Evolutionary conservation across 1,140 invertebrate genomes (phyloP).

Genomic region (Ectropis grisescens): DNA sequence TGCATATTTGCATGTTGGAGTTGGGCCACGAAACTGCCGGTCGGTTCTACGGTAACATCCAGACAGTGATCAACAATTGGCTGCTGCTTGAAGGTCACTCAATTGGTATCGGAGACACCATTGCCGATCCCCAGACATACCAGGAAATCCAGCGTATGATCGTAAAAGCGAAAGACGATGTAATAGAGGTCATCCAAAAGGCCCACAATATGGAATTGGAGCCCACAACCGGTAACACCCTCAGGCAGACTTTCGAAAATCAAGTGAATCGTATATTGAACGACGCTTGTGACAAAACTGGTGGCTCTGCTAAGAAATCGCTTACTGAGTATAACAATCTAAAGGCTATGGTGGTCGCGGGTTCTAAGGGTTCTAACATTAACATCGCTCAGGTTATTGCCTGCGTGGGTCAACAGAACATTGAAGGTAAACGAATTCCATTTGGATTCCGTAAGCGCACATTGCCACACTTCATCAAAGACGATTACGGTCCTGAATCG

Average conservation of each 20-base stretch:
- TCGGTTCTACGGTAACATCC: slow-evolving; percentile 98
- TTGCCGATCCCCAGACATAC: slow-evolving; percentile 99
- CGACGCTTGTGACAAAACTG: slow-evolving; percentile 99
- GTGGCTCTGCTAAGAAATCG: slow-evolving; percentile 98
- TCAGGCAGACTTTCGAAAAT: slow-evolving; percentile 91
- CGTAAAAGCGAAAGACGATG: slow-evolving; percentile 98
- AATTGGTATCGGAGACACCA: slow-evolving; percentile 99
- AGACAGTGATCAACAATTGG: slow-evolving; percentile 99
- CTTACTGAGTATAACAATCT: slow-evolving; percentile 99
- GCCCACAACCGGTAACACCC: slow-evolving; percentile 97
- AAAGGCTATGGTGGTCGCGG: slow-evolving; percentile 99
- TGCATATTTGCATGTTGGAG: slow-evolving; percentile 98
- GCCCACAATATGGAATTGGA: slow-evolving; percentile 99
- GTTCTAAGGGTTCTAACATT: slow-evolving; percentile 99
- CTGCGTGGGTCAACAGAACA: slow-evolving; percentile 99
- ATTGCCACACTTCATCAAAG: slow-evolving; percentile 99
- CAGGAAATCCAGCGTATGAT: slow-evolving; percentile 98
- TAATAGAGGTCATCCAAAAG: slow-evolving; percentile 99
- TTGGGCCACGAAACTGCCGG: slow-evolving; percentile 98
- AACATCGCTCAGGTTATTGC: slow-evolving; percentile 99
- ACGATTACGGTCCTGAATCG: slow-evolving; percentile 99
- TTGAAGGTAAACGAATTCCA: slow-evolving; percentile 99
- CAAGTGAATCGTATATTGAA: slow-evolving; percentile 99
- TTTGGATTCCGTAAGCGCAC: slow-evolving; percentile 99
- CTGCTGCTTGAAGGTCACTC: slow-evolving; percentile 96